Percentiles rank a stretch among this genome's conserved stretches.
These are phyloP conservation scores for Serinus canaria DNA, from an alignment of 2,113 vertebrate genomes.

Conservation along the genomic window DNA sequence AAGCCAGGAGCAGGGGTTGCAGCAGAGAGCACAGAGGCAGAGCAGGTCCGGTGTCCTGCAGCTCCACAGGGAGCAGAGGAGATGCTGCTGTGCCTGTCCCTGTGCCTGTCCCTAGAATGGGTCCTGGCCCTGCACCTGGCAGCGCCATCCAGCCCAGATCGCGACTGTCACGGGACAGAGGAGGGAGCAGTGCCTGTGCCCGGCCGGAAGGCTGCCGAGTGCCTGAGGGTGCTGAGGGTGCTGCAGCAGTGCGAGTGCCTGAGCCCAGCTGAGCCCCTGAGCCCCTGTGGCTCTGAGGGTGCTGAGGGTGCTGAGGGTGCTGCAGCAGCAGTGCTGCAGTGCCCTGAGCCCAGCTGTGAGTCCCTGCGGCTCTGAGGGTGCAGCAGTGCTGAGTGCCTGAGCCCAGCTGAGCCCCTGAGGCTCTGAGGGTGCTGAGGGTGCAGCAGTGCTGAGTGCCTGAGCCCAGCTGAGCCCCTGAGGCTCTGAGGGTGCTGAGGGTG, in stretches of 20 bases:
- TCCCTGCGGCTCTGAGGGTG: background rate
- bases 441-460: no score
- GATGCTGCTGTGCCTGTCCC: background rate
- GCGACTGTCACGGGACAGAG: background rate
- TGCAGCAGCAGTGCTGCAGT: no score
- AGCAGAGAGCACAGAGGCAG: background rate
- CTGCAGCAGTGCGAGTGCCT: background rate
- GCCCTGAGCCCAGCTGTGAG: background rate
- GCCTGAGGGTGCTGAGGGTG: no score
- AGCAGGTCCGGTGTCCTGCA: fast-evolving
- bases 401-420: background rate
- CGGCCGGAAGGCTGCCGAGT: no score
- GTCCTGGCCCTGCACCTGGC: background rate
- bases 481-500: no score
- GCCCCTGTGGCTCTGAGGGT: no score
- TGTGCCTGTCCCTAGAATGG: background rate
- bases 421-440: no score
- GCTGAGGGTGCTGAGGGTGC: no score
- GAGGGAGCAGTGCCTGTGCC: background rate
- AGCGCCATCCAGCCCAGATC: background rate
- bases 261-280: no score
- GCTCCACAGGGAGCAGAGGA: background rate
- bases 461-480: no score
- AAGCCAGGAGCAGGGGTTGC: background rate
- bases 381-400: no score